A percentile compares a stretch with the other conserved stretches of the same genome.
phyloP scores from a whole-genome alignment of 2,797 vertebrate species.

The Oreochromis grahami region DNA sequence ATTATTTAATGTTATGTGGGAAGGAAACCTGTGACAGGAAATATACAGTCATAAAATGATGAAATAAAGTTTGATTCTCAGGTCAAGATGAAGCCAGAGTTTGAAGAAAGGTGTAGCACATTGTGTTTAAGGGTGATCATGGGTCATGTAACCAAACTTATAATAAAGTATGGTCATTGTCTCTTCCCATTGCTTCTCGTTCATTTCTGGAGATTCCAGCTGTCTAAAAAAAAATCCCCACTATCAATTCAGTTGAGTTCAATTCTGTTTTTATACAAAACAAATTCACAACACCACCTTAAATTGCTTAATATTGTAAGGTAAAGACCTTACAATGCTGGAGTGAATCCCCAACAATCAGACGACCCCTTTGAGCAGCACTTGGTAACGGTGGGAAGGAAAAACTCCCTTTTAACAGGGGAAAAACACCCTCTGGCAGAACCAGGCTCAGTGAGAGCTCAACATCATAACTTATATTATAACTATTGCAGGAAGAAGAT shows the following conservation, averaged over 20 bases:
- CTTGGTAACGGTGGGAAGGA: neutral
- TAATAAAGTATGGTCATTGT: neutral
- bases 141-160: neutral
- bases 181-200: neutral
- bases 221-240: neutral
- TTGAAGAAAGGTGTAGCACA: neutral
- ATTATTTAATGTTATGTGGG: neutral
- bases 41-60: neutral
- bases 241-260: neutral
- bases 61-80: neutral
- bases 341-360: neutral
- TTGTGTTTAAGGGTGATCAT: neutral
- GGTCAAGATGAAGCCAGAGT: neutral
- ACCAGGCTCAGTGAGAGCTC: neutral
- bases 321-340: neutral
- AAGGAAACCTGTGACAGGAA: neutral
- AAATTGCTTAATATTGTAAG: neutral
- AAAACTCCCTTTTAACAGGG: neutral
- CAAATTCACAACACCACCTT: neutral
- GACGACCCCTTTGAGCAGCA: neutral
- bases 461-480: neutral
- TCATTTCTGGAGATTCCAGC: neutral
- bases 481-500: neutral
- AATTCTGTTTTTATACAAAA: neutral
- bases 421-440: neutral